phyloP scores from a whole-genome alignment of 2,797 vertebrate genomes.

The Gobio occitaniae region DNA sequence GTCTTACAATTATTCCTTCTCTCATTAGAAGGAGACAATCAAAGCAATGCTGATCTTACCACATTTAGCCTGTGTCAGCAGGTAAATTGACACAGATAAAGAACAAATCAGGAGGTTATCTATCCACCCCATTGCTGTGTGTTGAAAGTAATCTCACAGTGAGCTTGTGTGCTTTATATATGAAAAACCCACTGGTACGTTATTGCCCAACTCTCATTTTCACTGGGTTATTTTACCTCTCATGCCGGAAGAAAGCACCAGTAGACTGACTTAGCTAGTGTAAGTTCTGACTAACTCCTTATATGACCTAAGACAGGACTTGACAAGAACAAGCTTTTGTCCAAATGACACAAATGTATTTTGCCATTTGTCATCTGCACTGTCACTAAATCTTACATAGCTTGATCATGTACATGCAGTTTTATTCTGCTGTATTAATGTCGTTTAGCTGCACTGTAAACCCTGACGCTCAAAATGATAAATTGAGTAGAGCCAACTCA shows the following conservation, averaged over 20 bases:
- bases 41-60: conserved; percentile 16
- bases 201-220: conserved; percentile 11
- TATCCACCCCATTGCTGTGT: conserved; percentile 19
- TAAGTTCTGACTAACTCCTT: conserved; percentile 6
- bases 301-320: not conserved
- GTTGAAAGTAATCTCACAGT: not conserved
- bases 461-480: too few relatives aligned
- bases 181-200: not conserved
- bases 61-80: conserved; percentile 3
- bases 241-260: not conserved
- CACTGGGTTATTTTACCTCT: not conserved
- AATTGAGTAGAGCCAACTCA: too few relatives aligned
- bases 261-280: not conserved
- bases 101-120: conserved; percentile 14
- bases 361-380: not conserved
- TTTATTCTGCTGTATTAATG: conserved; percentile 11
- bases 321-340: not conserved
- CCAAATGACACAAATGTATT: not conserved
- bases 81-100: conserved; percentile 6
- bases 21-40: not conserved
- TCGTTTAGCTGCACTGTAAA: not conserved
- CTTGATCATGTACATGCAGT: not conserved
- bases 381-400: not conserved
- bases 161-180: conserved; percentile 20
- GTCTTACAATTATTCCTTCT: not conserved